These are phyloP conservation scores for Antheraea yamamai DNA, from an alignment of 2,888 invertebrate genomes.

Conservation along the genomic window DNA sequence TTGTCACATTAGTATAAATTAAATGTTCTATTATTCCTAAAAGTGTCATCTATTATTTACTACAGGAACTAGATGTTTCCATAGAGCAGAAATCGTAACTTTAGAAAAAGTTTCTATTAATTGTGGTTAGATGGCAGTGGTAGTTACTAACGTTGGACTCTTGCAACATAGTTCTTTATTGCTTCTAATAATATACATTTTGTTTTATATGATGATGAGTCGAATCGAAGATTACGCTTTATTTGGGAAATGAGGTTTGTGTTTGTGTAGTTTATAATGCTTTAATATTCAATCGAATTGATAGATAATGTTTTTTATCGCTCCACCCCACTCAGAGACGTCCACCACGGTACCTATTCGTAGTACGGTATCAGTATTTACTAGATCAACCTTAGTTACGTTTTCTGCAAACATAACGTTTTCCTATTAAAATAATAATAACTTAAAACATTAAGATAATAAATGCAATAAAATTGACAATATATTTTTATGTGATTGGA, in stretches of 20 bases:
- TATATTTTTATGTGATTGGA: not conserved
- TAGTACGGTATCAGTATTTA: constrained; percentile 47
- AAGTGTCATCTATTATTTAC: constrained; percentile 26
- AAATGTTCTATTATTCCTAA: not conserved
- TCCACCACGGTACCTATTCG: constrained; percentile 37
- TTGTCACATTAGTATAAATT: not conserved
- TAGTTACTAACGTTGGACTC: not conserved
- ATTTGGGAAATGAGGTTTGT: not conserved
- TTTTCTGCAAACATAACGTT: constrained; percentile 44
- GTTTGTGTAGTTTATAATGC: not conserved
- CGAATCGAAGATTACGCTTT: not conserved
- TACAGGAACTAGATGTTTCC: not conserved
- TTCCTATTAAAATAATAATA: constrained; percentile 35
- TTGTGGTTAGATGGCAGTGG: not conserved
- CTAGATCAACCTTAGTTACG: constrained; percentile 52
- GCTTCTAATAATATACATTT: not conserved
- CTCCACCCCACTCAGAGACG: constrained; percentile 59
- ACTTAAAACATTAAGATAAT: constrained; percentile 8
- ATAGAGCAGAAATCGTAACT: not conserved
- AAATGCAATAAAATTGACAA: not conserved
- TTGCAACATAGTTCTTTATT: not conserved
- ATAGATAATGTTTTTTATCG: not conserved
- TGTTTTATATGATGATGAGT: not conserved
- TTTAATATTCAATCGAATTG: not conserved
- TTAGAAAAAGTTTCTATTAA: not conserved